These are phyloP conservation scores for Malthinus flaveolus DNA, from an alignment of 2,888 invertebrate species.

Conservation along the genomic window DNA sequence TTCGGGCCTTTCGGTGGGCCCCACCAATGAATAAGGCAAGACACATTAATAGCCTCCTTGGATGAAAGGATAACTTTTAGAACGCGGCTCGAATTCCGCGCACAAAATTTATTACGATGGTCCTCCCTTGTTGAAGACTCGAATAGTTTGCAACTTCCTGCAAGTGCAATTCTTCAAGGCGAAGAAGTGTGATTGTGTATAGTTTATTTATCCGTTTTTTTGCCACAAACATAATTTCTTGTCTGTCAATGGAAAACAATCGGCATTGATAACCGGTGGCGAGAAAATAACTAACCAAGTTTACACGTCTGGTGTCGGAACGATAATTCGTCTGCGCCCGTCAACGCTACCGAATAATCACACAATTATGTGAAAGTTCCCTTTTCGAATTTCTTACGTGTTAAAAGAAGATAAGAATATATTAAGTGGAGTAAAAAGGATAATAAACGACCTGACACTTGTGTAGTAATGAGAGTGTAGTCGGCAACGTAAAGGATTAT, in stretches of 20 bases:
- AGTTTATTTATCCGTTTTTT: constrained; percentile 34
- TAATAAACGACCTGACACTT: constrained; percentile 36
- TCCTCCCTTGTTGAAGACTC: too few relatives aligned
- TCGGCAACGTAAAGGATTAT: constrained; percentile 35
- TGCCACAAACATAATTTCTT: constrained; percentile 43
- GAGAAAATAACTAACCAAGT: constrained; percentile 55
- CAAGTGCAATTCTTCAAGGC: too few relatives aligned
- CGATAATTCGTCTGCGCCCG: constrained; percentile 51
- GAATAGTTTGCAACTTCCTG: too few relatives aligned
- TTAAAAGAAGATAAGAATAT: constrained; percentile 16
- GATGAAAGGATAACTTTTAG: too few relatives aligned
- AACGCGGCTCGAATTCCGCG: too few relatives aligned
- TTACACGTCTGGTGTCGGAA: constrained; percentile 53
- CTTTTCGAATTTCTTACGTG: constrained; percentile 11
- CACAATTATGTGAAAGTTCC: constrained; percentile 10
- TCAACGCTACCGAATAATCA: constrained; percentile 27
- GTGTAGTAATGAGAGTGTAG: constrained; percentile 38
- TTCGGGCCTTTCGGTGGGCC: too few relatives aligned
- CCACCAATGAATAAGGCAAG: too few relatives aligned
- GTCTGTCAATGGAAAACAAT: constrained; percentile 48
- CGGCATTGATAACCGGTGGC: constrained; percentile 45
- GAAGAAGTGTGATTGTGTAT: neutral
- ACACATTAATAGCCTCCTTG: too few relatives aligned
- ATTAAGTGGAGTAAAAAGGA: constrained; percentile 23
- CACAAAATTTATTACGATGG: too few relatives aligned